Percentiles rank a stretch among this genome's conserved stretches.
phyloP scores from a whole-genome alignment of 2,113 vertebrate species.

The Prolemur simus region DNA sequence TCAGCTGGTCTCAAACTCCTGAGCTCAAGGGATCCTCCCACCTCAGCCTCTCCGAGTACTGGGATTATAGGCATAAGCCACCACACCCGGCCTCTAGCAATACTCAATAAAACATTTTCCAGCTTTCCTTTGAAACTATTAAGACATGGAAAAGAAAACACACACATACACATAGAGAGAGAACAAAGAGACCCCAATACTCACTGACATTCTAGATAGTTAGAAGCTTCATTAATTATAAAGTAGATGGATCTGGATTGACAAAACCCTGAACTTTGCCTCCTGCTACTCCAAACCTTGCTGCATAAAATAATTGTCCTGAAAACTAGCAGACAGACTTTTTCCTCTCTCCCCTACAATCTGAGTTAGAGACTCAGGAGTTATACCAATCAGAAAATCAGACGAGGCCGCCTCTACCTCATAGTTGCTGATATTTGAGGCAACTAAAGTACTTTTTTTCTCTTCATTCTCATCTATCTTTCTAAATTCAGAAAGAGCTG shows the following conservation, averaged over 20 bases:
- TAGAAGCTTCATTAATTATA: neutral
- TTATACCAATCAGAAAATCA: neutral
- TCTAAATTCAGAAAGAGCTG: constrained; percentile 37
- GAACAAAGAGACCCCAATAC: neutral
- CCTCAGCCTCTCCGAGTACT: too few species aligned
- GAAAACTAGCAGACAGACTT: neutral
- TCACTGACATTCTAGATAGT: neutral
- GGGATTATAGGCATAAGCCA: too few species aligned
- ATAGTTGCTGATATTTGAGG: neutral
- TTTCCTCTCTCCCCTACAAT: neutral
- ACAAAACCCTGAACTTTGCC: neutral
- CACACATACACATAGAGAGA: neutral
- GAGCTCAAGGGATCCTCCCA: too few species aligned
- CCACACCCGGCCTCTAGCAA: too few species aligned
- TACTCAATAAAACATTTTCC: neutral
- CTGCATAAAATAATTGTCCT: neutral
- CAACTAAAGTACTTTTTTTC: neutral
- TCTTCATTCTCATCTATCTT: neutral
- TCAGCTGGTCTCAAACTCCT: too few species aligned
- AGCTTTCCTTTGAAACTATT: neutral
- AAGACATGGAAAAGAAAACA: neutral
- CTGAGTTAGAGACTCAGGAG: neutral
- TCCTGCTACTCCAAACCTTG: neutral
- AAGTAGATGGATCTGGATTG: neutral
- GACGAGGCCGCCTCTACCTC: neutral